phyloP scores from a whole-genome alignment of 2,113 vertebrate genomes.

The Pteropus alecto region DNA sequence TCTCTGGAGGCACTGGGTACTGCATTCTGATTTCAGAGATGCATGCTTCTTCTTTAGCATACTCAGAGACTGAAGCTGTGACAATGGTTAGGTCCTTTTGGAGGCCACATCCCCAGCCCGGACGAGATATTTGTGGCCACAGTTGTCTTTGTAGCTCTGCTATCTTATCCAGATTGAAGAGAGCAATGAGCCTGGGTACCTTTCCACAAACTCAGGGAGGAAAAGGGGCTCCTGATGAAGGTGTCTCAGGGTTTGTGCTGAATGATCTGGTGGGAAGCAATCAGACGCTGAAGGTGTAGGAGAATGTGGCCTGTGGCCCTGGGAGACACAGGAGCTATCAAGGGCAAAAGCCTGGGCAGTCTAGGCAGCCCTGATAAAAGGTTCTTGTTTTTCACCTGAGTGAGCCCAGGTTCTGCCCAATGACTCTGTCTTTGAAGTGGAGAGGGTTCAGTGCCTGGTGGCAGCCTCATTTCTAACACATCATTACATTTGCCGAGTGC shows the following conservation, averaged over 20 bases:
- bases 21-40: background rate
- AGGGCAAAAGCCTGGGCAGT: background rate
- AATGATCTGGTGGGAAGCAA: background rate
- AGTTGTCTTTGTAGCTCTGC: background rate
- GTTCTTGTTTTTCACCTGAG: conserved; percentile 42
- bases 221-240: background rate
- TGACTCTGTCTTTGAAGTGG: conserved; percentile 63
- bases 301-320: background rate
- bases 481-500: conserved; percentile 36
- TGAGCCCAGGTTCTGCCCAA: conserved; percentile 13
- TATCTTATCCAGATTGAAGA: background rate
- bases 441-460: conserved; percentile 49
- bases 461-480: conserved; percentile 53
- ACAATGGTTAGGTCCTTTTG: background rate
- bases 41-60: background rate
- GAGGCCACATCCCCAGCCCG: background rate
- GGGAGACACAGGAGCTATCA: background rate
- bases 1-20: background rate
- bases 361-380: background rate
- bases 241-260: background rate
- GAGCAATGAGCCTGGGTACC: background rate
- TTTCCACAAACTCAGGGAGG: background rate
- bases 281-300: background rate
- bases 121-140: background rate
- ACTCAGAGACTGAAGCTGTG: background rate